Conservation (phyloP, 2,113 vertebrate genomes). For the Mus musculus region DNA sequence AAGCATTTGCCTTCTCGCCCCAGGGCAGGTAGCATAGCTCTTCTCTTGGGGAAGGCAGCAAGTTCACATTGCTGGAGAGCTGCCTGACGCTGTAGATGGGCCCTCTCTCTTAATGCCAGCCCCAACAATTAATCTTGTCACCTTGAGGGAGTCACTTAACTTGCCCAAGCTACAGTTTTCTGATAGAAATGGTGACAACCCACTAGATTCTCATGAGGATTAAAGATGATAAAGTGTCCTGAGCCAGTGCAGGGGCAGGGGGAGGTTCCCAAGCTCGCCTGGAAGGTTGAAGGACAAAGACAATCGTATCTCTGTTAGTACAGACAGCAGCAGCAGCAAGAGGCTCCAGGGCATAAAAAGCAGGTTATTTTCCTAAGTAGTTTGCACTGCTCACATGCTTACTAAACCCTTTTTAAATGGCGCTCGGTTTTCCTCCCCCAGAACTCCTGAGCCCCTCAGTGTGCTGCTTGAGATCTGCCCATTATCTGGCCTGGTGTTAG, state of each 20-base stretch:
- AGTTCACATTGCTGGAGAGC: background rate
- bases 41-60: background rate
- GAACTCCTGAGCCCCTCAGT: background rate
- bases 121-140: background rate
- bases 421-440: background rate
- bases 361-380: slow-evolving; percentile 49
- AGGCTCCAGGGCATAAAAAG: background rate
- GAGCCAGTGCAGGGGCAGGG: background rate
- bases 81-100: background rate
- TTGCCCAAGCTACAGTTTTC: background rate
- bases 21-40: background rate
- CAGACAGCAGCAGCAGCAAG: background rate
- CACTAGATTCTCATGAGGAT: background rate
- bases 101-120: background rate
- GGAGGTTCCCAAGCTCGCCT: background rate
- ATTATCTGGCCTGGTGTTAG: fast-evolving
- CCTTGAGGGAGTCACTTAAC: slow-evolving; percentile 1
- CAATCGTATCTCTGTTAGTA: background rate
- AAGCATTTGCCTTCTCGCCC: background rate
- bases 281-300: background rate
- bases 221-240: background rate
- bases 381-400: slow-evolving; percentile 41
- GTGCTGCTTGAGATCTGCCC: background rate
- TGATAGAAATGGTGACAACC: background rate
- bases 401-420: background rate